Percentiles rank a stretch among this genome's conserved stretches.
phyloP scores from a whole-genome alignment of 2,797 vertebrate genomes.

The Austrolebias charrua region DNA sequence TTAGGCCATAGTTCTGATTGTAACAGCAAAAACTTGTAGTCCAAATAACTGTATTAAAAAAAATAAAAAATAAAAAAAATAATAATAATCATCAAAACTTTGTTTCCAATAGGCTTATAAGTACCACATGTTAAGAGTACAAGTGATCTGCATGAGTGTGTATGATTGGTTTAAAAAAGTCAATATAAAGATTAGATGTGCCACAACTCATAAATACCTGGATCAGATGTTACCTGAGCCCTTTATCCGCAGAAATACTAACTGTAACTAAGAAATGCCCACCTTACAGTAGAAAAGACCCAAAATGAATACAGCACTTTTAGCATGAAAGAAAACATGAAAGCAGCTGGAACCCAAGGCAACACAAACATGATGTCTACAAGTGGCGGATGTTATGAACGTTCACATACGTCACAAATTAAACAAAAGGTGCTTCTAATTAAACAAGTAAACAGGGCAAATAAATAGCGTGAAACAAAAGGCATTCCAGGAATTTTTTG shows the following conservation, averaged over 20 bases:
- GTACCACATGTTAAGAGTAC: too few species aligned
- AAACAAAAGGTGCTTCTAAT: constrained; percentile 37
- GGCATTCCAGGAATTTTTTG: constrained; percentile 30
- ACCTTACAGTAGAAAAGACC: not conserved
- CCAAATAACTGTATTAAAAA: too few species aligned
- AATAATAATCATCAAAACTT: too few species aligned
- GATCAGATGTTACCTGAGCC: not conserved
- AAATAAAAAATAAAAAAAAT: too few species aligned
- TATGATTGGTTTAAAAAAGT: too few species aligned
- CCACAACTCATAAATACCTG: not conserved
- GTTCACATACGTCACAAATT: constrained; percentile 12
- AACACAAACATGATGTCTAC: constrained; percentile 9
- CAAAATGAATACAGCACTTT: not conserved
- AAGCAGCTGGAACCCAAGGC: not conserved
- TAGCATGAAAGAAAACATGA: not conserved
- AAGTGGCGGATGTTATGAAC: constrained; percentile 24
- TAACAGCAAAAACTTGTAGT: too few species aligned
- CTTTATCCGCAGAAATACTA: not conserved
- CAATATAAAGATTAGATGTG: too few species aligned
- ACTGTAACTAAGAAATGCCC: not conserved
- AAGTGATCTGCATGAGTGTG: too few species aligned
- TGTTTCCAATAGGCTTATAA: too few species aligned
- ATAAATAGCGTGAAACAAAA: constrained; percentile 35
- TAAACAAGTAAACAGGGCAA: constrained; percentile 36
- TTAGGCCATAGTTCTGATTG: not conserved